Evolutionary conservation across 1,140 invertebrate species (phyloP).

Genomic region (Gonatopus flavifemur): DNA sequence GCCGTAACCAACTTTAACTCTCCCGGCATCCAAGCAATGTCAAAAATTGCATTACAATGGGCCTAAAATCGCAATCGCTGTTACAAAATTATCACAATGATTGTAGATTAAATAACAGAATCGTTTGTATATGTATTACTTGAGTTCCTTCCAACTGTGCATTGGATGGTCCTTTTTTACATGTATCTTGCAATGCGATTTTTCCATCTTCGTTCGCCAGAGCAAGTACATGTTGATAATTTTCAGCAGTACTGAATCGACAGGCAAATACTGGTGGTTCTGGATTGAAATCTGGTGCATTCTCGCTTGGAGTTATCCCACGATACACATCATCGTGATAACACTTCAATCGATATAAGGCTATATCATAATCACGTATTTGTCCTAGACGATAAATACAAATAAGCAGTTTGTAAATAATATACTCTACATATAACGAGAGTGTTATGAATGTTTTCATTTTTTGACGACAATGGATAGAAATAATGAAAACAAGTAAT

Average conservation of each 20-base stretch:
- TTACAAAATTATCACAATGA: neutral
- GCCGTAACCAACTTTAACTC: slow-evolving; percentile 78
- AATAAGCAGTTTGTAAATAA: neutral
- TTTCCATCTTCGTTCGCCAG: slow-evolving; percentile 84
- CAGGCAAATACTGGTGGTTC: slow-evolving; percentile 54
- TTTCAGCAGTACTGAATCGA: slow-evolving; percentile 53
- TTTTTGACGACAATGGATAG: slow-evolving; percentile 1
- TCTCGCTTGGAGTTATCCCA: slow-evolving; percentile 45
- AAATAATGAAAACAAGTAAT: neutral
- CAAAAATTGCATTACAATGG: slow-evolving; percentile 87
- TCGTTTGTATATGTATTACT: slow-evolving; percentile 22
- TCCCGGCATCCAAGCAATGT: slow-evolving; percentile 79
- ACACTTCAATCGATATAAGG: slow-evolving; percentile 46
- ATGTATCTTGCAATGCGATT: slow-evolving; percentile 66
- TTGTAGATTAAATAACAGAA: slow-evolving; percentile 3
- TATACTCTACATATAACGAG: neutral
- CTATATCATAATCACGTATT: slow-evolving; percentile 43
- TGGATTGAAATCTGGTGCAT: slow-evolving; percentile 33
- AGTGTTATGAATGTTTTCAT: neutral
- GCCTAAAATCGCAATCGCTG: slow-evolving; percentile 61
- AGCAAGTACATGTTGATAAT: slow-evolving; percentile 71
- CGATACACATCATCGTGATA: slow-evolving; percentile 41
- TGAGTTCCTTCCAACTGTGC: slow-evolving; percentile 30
- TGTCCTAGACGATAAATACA: slow-evolving; percentile 30
- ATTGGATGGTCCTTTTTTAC: slow-evolving; percentile 21